phyloP scores from a whole-genome alignment of 1,140 invertebrate species.

The Habropoda laboriosa region DNA sequence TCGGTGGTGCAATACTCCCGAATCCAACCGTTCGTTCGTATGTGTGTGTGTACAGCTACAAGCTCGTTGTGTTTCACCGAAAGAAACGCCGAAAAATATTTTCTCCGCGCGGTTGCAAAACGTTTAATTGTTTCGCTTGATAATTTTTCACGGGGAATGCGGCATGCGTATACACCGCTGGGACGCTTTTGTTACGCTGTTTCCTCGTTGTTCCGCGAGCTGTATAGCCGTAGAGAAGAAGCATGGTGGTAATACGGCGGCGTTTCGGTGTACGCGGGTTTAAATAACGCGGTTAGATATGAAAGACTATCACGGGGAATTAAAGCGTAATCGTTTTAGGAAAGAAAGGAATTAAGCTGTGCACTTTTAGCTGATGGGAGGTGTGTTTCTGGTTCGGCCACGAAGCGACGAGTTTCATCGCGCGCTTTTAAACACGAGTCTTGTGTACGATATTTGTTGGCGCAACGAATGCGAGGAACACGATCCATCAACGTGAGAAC shows the following conservation, averaged over 20 bases:
- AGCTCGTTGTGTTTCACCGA: not conserved
- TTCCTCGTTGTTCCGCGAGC: not conserved
- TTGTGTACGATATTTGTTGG: not conserved
- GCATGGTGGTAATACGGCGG: not conserved
- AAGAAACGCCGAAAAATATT: not conserved
- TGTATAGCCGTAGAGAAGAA: not conserved
- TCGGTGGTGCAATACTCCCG: not conserved
- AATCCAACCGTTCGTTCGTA: too few relatives aligned
- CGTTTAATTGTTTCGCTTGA: slow-evolving; percentile 14
- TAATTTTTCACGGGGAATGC: slow-evolving; percentile 2
- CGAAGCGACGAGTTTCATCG: not conserved
- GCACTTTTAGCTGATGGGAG: not conserved
- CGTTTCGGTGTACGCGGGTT: too few relatives aligned
- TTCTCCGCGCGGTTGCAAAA: not conserved
- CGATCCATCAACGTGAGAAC: slow-evolving; percentile 29
- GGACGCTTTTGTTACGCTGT: not conserved
- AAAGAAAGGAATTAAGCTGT: slow-evolving; percentile 2
- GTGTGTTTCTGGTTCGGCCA: not conserved
- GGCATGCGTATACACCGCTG: not conserved
- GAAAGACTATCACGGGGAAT: slow-evolving; percentile 16
- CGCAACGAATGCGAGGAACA: not conserved
- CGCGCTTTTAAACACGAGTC: not conserved
- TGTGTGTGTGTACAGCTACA: too few relatives aligned
- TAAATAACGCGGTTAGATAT: slow-evolving; percentile 12
- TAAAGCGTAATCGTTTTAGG: slow-evolving; percentile 20